Percentiles rank a stretch among this genome's conserved stretches.
Evolutionary conservation across 2,113 vertebrate species (phyloP).

Genomic region (Synchiropus splendidus): DNA sequence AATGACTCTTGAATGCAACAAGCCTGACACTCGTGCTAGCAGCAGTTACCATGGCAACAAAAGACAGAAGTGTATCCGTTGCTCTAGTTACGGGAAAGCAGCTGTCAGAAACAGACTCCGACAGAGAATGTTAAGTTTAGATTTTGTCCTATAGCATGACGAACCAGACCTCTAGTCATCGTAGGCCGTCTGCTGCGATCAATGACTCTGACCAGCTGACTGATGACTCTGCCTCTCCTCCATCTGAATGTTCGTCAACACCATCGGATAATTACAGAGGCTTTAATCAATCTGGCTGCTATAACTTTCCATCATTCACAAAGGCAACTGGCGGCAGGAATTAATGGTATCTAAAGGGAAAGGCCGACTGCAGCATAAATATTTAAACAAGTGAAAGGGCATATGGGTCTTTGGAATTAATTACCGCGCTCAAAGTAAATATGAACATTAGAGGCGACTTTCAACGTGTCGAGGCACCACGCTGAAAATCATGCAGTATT

Average conservation of each 20-base stretch:
- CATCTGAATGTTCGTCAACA: too few relatives aligned
- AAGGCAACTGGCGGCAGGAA: slow-evolving; percentile 10
- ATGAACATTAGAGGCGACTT: slow-evolving; percentile 51
- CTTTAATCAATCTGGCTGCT: slow-evolving; percentile 29
- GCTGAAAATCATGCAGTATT: slow-evolving; percentile 57
- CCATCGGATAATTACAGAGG: too few relatives aligned
- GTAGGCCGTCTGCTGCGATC: too few relatives aligned
- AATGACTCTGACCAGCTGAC: slow-evolving; percentile 23
- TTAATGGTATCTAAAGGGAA: slow-evolving; percentile 22
- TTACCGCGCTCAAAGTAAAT: slow-evolving; percentile 56
- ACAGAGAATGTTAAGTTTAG: slow-evolving; percentile 21
- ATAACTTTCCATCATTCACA: slow-evolving; percentile 7
- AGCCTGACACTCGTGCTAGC: slow-evolving; percentile 35
- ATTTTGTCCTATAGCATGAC: too few relatives aligned
- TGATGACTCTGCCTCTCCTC: slow-evolving; percentile 8
- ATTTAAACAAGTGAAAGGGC: too few relatives aligned
- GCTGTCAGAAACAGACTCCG: slow-evolving; percentile 30
- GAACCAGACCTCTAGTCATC: too few relatives aligned
- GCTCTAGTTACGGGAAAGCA: slow-evolving; percentile 24
- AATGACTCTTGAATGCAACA: slow-evolving; percentile 40
- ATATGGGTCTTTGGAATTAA: slow-evolving; percentile 65
- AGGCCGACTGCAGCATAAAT: slow-evolving; percentile 53
- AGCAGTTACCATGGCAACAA: slow-evolving; percentile 64
- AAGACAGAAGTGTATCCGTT: slow-evolving; percentile 52
- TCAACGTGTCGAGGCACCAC: slow-evolving; percentile 32